These are phyloP conservation scores for Anastrepha ludens DNA, from an alignment of 1,140 invertebrate genomes.

Conservation along the genomic window DNA sequence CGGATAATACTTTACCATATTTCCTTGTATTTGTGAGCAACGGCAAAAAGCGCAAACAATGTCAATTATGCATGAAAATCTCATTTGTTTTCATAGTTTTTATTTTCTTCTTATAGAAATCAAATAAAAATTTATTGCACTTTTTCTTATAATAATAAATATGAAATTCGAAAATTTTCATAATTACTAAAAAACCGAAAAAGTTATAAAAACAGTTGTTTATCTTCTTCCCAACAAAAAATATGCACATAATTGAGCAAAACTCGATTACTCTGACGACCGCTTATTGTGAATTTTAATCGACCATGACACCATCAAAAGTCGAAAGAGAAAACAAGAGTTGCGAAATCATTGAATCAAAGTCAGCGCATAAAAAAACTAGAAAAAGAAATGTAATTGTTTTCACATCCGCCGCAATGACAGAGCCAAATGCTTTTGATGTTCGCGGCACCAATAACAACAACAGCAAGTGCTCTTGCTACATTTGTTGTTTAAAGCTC, in stretches of 20 bases:
- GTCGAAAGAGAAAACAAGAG: not conserved
- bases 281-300: constrained; percentile 8
- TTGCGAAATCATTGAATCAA: constrained; percentile 2
- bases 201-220: not conserved
- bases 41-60: no score
- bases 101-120: no score
- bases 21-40: no score
- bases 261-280: not conserved
- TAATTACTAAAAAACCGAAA: not conserved
- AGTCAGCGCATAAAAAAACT: not conserved
- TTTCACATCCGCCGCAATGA: constrained; percentile 13
- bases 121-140: no score
- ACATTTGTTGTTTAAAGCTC: not conserved
- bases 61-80: no score
- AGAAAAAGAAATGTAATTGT: not conserved
- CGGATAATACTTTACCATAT: no score
- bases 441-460: not conserved
- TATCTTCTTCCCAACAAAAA: not conserved
- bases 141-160: no score
- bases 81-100: no score
- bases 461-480: not conserved
- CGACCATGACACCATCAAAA: constrained; percentile 2
- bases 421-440: constrained; percentile 22
- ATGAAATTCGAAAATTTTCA: not conserved
- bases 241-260: not conserved